These are phyloP conservation scores for Columba livia DNA, from an alignment of 2,113 vertebrate species.

Conservation along the genomic window DNA sequence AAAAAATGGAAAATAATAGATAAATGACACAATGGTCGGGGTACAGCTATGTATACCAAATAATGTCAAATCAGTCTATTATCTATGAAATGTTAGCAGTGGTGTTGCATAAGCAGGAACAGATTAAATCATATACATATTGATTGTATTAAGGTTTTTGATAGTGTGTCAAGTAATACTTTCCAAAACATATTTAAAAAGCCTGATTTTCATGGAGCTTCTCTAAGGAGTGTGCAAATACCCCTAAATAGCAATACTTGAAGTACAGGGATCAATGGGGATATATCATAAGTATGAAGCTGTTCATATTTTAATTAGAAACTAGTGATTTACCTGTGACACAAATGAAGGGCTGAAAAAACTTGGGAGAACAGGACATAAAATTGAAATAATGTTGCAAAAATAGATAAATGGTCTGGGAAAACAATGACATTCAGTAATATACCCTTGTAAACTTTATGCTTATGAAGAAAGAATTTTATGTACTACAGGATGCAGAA, in stretches of 20 bases:
- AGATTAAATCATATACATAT: background rate
- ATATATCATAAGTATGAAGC: background rate
- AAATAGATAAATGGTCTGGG: background rate
- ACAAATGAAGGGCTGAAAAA: background rate
- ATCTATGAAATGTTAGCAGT: background rate
- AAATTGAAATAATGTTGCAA: background rate
- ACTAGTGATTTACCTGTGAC: background rate
- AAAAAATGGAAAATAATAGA: background rate
- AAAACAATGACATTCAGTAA: background rate
- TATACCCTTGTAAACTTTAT: background rate
- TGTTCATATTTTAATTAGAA: background rate
- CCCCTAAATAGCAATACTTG: background rate
- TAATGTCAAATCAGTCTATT: background rate
- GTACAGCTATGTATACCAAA: background rate
- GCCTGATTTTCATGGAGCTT: background rate
- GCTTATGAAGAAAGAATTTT: background rate
- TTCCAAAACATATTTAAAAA: background rate
- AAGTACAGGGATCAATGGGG: background rate
- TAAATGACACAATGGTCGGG: background rate
- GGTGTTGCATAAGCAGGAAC: background rate
- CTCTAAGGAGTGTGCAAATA: background rate
- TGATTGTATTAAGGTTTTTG: background rate
- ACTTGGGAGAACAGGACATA: background rate
- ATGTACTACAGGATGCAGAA: background rate
- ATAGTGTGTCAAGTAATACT: background rate